A percentile compares a stretch with the other conserved stretches of the same genome.
These are phyloP conservation scores for Lepidocolaptes lacrymiger DNA, from an alignment of 2,797 vertebrate genomes.

Conservation along the genomic window DNA sequence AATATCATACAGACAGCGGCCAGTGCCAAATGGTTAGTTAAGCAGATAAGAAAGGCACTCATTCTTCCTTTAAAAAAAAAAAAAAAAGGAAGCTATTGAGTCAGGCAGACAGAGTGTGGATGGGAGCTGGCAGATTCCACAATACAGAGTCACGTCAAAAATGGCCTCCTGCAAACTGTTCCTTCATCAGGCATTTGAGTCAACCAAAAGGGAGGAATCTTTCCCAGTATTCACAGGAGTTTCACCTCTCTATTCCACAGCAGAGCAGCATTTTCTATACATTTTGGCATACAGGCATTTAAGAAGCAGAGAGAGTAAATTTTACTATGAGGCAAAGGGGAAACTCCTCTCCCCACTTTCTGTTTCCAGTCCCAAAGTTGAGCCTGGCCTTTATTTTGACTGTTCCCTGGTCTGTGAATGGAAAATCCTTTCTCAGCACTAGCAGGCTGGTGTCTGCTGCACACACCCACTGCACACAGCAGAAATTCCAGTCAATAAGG, in stretches of 20 bases:
- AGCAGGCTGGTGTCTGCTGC: slow-evolving; percentile 67
- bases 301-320: neutral
- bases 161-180: slow-evolving; percentile 70
- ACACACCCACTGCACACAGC: slow-evolving; percentile 75
- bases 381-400: slow-evolving; percentile 66
- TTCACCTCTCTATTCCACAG: neutral
- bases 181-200: slow-evolving; percentile 17
- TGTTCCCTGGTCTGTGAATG: slow-evolving; percentile 66
- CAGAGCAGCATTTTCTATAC: neutral
- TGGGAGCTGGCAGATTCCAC: slow-evolving; percentile 62
- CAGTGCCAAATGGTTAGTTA: slow-evolving; percentile 46
- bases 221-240: neutral
- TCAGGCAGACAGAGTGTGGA: slow-evolving; percentile 50
- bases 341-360: slow-evolving; percentile 36
- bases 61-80: slow-evolving; percentile 20
- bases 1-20: neutral
- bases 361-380: slow-evolving; percentile 53
- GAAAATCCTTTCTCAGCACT: slow-evolving; percentile 71
- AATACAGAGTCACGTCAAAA: slow-evolving; percentile 63
- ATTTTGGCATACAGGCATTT: neutral
- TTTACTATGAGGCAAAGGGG: neutral
- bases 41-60: slow-evolving; percentile 52
- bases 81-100: slow-evolving; percentile 43
- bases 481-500: slow-evolving; percentile 74
- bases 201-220: neutral